phyloP scores from a whole-genome alignment of 2,888 invertebrate genomes.

The Drosophila conformis region DNA sequence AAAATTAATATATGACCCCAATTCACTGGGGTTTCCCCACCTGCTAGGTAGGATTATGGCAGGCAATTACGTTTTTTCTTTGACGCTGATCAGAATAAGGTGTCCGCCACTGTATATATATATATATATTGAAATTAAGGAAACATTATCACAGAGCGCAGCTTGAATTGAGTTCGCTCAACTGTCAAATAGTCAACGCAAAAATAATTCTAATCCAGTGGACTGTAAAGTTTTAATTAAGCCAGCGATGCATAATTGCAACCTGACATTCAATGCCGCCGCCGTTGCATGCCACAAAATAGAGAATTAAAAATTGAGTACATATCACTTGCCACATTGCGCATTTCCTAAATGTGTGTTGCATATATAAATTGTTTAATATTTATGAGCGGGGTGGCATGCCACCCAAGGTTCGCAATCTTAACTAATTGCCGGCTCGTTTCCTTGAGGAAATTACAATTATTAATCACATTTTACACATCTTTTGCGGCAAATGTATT shows the following conservation, averaged over 20 bases:
- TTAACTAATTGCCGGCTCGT: not conserved
- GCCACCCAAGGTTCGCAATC: not conserved
- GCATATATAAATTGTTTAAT: constrained; percentile 21
- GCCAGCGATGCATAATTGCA: constrained; percentile 48
- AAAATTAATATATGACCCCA: too few species aligned
- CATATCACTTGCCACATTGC: constrained; percentile 22
- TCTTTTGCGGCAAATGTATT: constrained; percentile 43
- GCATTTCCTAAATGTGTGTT: constrained; percentile 1
- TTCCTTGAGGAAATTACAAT: constrained; percentile 60
- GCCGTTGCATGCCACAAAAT: constrained; percentile 30
- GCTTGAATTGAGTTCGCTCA: constrained; percentile 10
- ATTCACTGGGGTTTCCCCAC: too few species aligned
- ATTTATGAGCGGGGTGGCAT: not conserved
- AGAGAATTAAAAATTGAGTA: constrained; percentile 31
- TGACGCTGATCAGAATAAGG: too few species aligned
- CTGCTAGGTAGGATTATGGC: too few species aligned
- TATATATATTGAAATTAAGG: not conserved
- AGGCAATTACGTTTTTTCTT: too few species aligned
- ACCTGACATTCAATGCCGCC: not conserved
- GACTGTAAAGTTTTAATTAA: constrained; percentile 56
- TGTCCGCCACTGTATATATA: too few species aligned
- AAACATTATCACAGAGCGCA: constrained; percentile 10
- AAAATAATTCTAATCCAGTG: constrained; percentile 51
- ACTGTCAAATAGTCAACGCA: constrained; percentile 26
- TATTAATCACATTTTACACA: constrained; percentile 70